Percentiles rank a stretch among this genome's conserved stretches.
These are phyloP conservation scores for Siniperca knerii DNA, from an alignment of 2,113 vertebrate genomes.

Conservation along the genomic window DNA sequence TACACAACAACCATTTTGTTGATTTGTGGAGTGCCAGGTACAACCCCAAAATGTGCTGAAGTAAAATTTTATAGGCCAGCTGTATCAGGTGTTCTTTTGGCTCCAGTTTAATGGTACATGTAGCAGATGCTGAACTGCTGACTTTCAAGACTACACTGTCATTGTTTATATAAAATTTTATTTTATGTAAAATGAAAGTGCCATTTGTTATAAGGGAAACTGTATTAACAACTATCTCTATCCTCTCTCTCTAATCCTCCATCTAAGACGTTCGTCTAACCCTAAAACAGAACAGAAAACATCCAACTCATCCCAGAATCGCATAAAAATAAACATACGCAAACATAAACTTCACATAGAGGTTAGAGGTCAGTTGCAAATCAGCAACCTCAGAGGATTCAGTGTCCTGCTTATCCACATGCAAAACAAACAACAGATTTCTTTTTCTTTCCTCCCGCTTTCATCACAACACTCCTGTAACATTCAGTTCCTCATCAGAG, in stretches of 20 bases:
- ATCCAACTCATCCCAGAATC: background rate
- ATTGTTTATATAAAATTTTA: background rate
- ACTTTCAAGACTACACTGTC: background rate
- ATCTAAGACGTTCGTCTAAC: background rate
- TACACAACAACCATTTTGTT: no score
- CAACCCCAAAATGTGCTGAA: slow-evolving; percentile 17
- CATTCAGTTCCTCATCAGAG: background rate
- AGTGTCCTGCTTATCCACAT: background rate
- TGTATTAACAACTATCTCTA: background rate
- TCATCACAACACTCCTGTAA: background rate
- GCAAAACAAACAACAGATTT: background rate
- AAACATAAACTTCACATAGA: background rate
- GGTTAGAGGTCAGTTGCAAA: background rate
- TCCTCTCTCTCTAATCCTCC: no score
- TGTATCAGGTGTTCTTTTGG: background rate
- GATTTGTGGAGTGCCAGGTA: no score
- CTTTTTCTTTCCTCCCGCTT: background rate
- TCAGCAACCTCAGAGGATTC: background rate
- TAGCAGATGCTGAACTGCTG: slow-evolving; percentile 16
- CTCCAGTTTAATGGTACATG: slow-evolving; percentile 22
- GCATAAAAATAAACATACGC: background rate
- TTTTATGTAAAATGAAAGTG: background rate
- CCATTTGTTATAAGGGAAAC: background rate
- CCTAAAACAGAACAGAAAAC: background rate
- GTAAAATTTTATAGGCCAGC: background rate